Base-by-base conservation (phyloP, 2,113 vertebrate species). In the Patagioenas fasciata region DNA sequence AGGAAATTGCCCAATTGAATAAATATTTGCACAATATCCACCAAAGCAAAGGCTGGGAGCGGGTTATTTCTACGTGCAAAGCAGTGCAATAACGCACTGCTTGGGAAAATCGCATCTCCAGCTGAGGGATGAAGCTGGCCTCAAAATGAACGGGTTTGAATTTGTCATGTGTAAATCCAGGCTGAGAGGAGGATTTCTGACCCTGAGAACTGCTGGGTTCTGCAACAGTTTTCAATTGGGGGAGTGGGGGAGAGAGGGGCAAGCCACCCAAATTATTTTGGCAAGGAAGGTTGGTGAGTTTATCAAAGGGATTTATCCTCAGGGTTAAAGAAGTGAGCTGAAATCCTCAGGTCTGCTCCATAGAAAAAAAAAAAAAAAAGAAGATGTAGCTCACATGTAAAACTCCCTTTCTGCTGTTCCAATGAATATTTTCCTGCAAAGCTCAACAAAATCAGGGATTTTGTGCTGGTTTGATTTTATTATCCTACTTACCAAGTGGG, bases 31-130 rank as follows among this genome's bases (percentile, higher is more conserved):
- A 3, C 9, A 2, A 6, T 12, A 23, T 13, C 0, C 11, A 47
- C 47, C 67, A 24, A 5, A 48, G 48, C 14, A 5, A 40, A 67
- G 69, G 57, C 72, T 24, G 28, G 42, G 36, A 23, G 11, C 3
- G 28, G 32, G 36, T 7, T 14, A 20, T 15, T 47, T 14, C 44
- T 7, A 21, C 25, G 3, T 1, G 2, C 31, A 20, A 28, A 48
- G 40, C 51, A 8, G 2, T 0, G 3, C 47, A 23, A 12, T 23
- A 26, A 61, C 25, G 32, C 1, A 0, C 69, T 14, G 24, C 47
- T 19, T 15, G 47, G 65, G 65, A 58, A 50, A 31, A 15, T 28
- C 7, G 21, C 19, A 5, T 10, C 15, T 25, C 24, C 15, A 54
- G 47, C 38, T 14, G 5, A 26, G 42, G 84, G 32, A 10, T 34